These are phyloP conservation scores for Recurvirostra avosetta DNA, from an alignment of 2,113 vertebrate species.

Conservation along the genomic window DNA sequence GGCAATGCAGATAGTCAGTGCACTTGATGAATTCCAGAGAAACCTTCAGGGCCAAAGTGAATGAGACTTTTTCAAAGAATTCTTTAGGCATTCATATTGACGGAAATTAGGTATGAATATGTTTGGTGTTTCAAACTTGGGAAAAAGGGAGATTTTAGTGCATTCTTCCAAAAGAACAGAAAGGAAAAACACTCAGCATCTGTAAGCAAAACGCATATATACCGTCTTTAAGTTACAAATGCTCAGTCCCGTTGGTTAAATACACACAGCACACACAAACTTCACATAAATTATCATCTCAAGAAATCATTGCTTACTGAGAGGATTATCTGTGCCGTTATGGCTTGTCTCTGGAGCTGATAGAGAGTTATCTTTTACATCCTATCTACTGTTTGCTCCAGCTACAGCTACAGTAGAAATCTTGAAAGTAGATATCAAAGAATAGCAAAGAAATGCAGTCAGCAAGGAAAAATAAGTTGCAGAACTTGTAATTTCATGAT, in stretches of 20 bases:
- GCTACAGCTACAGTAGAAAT: not conserved
- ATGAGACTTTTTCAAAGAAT: not conserved
- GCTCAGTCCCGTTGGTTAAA: not conserved
- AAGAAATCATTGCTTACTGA: not conserved
- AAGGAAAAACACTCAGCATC: not conserved
- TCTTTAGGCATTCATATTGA: not conserved
- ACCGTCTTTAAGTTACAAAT: not conserved
- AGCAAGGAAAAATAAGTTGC: not conserved
- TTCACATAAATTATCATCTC: not conserved
- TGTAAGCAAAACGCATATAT: not conserved
- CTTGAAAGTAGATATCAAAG: not conserved
- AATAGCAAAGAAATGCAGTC: not conserved
- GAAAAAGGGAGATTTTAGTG: not conserved
- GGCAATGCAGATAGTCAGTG: not conserved
- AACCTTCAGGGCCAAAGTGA: not conserved
- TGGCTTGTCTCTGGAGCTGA: not conserved
- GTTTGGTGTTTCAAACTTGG: not conserved
- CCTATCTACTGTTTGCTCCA: not conserved
- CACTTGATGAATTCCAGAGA: not conserved
- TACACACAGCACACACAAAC: not conserved
- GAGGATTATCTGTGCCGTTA: not conserved
- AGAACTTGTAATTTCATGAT: not conserved
- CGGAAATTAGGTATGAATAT: not conserved
- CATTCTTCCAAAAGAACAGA: not conserved
- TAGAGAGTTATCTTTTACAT: not conserved